Base-by-base conservation (phyloP, 2,113 vertebrate genomes). In the Chionodraco myersi region DNA sequence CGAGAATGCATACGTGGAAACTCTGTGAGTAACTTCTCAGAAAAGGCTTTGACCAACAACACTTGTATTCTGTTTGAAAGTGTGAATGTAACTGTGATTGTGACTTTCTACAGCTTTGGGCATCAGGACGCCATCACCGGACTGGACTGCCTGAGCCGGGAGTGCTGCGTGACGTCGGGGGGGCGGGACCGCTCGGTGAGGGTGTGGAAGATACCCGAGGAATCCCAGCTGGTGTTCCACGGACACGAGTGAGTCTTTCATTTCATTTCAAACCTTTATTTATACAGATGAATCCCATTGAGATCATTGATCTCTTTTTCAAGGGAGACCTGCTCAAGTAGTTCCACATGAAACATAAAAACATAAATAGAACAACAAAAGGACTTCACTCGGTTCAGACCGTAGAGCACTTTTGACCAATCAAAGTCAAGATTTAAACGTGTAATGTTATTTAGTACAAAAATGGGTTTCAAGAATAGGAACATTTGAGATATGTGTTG, bases 191-290 rank as follows among this genome's bases (percentile, higher is more conserved):
- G 97, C 41, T 97, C 97, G 0, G 95, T 99, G 72, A 91, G 98
- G 0, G 96, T 99, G 81, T 99, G 98, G 98, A 99, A 99, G 92
- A 98, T 99, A 30, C 94, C 96, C 0, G 98, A 99, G 87, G 98
- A 99, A 80, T 96, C 98, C 0, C 98, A 99, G 94, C 96, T 99
- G 0, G 96, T 99, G 48, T 99, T 99, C 82, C 96, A 94, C 0
- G 98, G 97, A 23, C 97, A 99, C 56, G 96, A 97, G 98, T 99
- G 94, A 95, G 97, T 92, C 23, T 45, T n/a, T n/a, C n/a, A n/a
- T 21, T 21, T 21, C 21, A 21, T 21, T 21, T 21, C 21, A 21
- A 21, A 21, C 21, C 21, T 21, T 21, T 21, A 21, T 21, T 21
- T 21, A 21, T 21, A 21, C 21, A 21, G 21, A 21, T 21, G 21